Base-by-base conservation (phyloP, 2,888 invertebrate species). In the Argyresthia albistria region DNA sequence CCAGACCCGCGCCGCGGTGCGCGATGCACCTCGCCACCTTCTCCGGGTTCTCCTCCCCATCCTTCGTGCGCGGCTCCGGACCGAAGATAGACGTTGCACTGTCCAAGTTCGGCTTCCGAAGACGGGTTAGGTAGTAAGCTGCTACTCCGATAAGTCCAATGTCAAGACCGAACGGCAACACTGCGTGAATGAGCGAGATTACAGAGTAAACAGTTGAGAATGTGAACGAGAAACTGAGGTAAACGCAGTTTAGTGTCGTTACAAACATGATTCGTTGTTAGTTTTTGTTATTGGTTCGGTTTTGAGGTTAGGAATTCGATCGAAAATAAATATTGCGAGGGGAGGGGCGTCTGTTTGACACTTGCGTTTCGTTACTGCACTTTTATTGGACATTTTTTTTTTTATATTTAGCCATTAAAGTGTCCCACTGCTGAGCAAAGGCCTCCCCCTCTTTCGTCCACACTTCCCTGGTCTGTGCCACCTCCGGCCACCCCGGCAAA, bases 1-100 rank as follows among this genome's bases (percentile, higher is more conserved):
- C 94, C 46, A 92, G 77, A 1, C 90, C 91, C 10, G 92, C 93
- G 4, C 93, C 95, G 66, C 95, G 88, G 64, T 95, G 95, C 0
- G 93, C 94, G 54, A 93, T 90, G 46, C 92, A 90, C 64, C 83
- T 88, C 62, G 92, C 88, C 3, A 90, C 73, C 60, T 76, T 75
- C 14, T 76, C 76, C 2, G 89, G 77, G 53, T 80, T 62, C 0
- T 70, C 60, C 36, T 80, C 80, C 37, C 87, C 72, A 46, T 86
- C 84, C 57, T 76, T 76, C 9, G 67, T 68, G 15, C 80, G 77
- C 49, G 88, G 83, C 45, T 88, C 86, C 0, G 90, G 83, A 46
- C 90, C 90, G 60, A 89, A 86, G 62, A 90, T 89, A 56, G 89
- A 86, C 7, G 62, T 54, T 10, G 80, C 82, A 66, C 70, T 70